Conservation (phyloP, 2,797 vertebrate species). For the Melopsittacus undulatus region DNA sequence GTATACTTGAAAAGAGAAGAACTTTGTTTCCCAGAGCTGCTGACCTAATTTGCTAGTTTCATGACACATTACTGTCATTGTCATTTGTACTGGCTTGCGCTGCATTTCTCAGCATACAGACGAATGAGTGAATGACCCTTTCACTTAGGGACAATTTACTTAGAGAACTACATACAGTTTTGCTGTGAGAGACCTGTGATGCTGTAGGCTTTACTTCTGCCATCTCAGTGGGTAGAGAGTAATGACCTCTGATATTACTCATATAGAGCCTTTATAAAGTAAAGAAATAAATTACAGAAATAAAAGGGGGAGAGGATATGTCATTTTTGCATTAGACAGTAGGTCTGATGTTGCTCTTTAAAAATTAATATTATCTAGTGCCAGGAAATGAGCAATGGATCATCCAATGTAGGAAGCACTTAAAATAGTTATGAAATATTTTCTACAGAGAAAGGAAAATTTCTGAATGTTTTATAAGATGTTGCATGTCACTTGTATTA, state of each 20-base stretch:
- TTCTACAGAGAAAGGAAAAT: not conserved
- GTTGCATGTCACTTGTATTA: not conserved
- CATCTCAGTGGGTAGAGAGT: not conserved
- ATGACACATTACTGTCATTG: not conserved
- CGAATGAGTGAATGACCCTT: not conserved
- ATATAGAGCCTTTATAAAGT: not conserved
- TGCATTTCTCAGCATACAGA: not conserved
- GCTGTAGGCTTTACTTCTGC: not conserved
- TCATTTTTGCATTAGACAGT: not conserved
- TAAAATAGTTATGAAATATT: conserved; percentile 5
- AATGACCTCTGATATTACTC: not conserved
- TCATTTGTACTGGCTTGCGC: not conserved
- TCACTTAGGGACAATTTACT: not conserved
- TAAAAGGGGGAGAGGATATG: not conserved
- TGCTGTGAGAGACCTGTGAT: not conserved
- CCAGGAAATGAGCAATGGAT: conserved; percentile 21
- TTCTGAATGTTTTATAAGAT: not conserved
- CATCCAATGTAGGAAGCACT: not conserved
- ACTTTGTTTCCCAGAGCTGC: not conserved
- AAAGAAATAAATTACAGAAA: not conserved
- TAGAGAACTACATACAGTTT: not conserved
- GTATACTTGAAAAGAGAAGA: not conserved
- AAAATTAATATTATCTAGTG: conserved; percentile 6
- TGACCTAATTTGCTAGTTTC: not conserved
- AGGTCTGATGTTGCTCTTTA: not conserved